Evolutionary conservation across 2,797 vertebrate genomes (phyloP), one percentile per base, ranked within the genome.

Genomic region (Oreonectes daqikongensis): DNA sequence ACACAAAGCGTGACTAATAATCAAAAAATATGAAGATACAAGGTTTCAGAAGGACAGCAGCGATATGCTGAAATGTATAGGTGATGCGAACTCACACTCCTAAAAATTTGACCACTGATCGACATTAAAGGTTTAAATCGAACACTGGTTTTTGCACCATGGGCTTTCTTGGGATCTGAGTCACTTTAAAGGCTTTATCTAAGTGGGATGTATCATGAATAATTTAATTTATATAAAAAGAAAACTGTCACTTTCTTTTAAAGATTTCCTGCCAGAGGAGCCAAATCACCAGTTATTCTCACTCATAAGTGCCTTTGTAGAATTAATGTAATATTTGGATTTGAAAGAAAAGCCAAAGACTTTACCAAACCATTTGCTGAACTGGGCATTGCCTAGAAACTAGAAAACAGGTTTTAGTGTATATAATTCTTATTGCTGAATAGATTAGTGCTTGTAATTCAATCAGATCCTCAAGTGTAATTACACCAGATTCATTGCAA

Each of bases 201-300:
- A 15, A 55, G 57, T 66, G n/a, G 70, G 22, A 30, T 55, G 78
- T 83, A 87, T 87, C 88, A 91, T 90, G 89, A 89, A 82, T 87
- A 17, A 18, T 17, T 15, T 14, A 86, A 85, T 83, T 80, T 86
- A 85, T 89, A 84, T 84, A 83, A 87, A 86, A 89, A 91, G 90
- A 89, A 86, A 74, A 88, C 83, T 88, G 76, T 85, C 82, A 87
- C 82, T 61, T 81, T 42, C 85, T 76, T 79, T 85, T 82, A 84
- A 79, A 81, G 52, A 83, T 78, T 80, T 83, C 84, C 87, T 86
- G 55, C 78, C 71, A 83, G 22, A n/a, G 44, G 81, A 82, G 68
- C 65, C 61, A 86, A 72, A 79, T 87, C 82, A 81, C 81, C 77
- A 81, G 78, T 80, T 71, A 78, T 85, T 78, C 77, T 85, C 75